Evolutionary conservation across 2,888 invertebrate genomes (phyloP), one percentile per base, ranked within the genome.

Genomic region (Stenotaenia linearis): DNA sequence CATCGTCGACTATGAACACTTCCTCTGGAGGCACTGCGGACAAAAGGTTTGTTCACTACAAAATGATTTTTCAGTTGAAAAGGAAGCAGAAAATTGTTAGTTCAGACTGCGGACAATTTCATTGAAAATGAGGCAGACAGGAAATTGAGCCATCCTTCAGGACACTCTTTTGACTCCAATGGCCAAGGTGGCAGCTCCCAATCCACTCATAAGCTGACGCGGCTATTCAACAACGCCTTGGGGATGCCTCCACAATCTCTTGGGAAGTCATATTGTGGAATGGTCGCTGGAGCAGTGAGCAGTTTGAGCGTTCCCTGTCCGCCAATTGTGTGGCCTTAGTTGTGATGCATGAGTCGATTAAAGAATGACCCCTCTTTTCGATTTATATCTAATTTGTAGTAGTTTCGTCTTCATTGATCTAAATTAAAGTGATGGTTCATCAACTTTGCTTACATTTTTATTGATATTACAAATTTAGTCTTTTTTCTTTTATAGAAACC

Each of bases 1-100:
- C 30, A 40, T 35, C 32, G 30, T 80, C 80, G 9, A 79, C 69
- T 12, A 80, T 77, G 21, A 21, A 69, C 18, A 75, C 80, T 28
- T 37, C 21, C 56, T 61, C 69, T 30, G 80, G 78, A 28, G 80
- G 80, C 56, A 80, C 80, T 80, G 37, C 7, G 28, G 35, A 61
- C 61, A 61, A 61, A 61, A 61, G 61, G 28, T 61, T 61, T 45
- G 45, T 45, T 61, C 28, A 28, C 25, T 23, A 61, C 61, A 61
- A 61, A 61, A 61, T 61, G 61, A 61, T 61, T 61, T 61, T 61
- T 61, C 61, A 61, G 61, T 61, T 23, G 10, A 61, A 61, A 61
- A 61, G 61, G 61, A 61, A 61, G 61, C 61, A 61, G 61, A 61
- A 61, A 61, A 61, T 61, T 61, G 61, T 61, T 61, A 61, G 61